Evolutionary conservation across 2,113 vertebrate species (phyloP).

Genomic region (Calidris pygmaea): DNA sequence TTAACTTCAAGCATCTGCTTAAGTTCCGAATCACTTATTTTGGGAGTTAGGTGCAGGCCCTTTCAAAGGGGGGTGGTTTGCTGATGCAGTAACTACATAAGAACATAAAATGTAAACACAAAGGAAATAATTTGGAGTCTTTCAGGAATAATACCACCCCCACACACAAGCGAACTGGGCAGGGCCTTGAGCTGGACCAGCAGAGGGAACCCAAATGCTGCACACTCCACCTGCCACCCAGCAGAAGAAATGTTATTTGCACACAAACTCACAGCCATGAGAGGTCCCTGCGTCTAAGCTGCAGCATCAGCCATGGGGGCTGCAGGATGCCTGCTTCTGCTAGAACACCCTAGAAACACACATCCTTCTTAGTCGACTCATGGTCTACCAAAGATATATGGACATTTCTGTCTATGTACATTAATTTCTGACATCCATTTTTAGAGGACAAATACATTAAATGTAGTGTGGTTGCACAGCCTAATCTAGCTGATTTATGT

Average conservation of each 20-base stretch:
- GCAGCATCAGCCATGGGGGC: background rate
- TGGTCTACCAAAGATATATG: background rate
- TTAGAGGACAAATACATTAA: background rate
- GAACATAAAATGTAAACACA: background rate
- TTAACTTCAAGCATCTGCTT: background rate
- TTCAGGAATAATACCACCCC: background rate
- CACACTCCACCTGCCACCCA: background rate
- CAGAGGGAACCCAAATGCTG: conserved; percentile 21
- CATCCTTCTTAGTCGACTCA: rapidly evolving
- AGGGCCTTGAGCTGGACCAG: background rate
- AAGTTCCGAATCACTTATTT: background rate
- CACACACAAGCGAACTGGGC: background rate
- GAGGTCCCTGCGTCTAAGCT: background rate
- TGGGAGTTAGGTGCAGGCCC: background rate
- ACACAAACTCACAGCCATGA: background rate
- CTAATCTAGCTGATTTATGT: background rate
- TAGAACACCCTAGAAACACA: background rate
- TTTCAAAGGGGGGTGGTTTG: background rate
- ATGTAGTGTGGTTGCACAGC: background rate
- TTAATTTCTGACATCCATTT: background rate
- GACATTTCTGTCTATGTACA: background rate
- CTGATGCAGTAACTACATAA: background rate
- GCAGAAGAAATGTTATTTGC: rapidly evolving
- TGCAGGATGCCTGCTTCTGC: background rate
- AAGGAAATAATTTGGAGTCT: background rate